Percentiles rank a stretch among this genome's conserved stretches.
These are phyloP conservation scores for Gonioctena quinquepunctata DNA, from an alignment of 1,140 invertebrate genomes.

Conservation along the genomic window DNA sequence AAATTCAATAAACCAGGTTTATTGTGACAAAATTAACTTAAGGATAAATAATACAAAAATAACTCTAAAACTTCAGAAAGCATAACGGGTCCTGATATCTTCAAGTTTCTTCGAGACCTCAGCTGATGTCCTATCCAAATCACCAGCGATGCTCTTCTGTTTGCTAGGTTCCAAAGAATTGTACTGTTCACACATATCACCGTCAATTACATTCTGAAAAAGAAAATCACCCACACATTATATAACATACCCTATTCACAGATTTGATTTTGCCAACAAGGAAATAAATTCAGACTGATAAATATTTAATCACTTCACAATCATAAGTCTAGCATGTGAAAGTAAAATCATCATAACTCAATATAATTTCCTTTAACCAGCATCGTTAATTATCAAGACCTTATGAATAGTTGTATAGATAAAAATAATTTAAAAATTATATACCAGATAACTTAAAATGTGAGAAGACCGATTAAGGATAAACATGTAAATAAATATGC, in stretches of 20 bases:
- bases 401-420: no score
- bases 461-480: no score
- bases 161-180: slow-evolving; percentile 92
- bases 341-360: slow-evolving; percentile 32
- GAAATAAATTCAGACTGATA: not conserved
- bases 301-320: slow-evolving; percentile 4
- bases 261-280: no score
- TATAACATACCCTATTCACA: no score
- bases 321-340: slow-evolving; percentile 52
- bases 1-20: not conserved
- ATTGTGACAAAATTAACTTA: not conserved
- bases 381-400: not conserved
- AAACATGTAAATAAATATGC: no score
- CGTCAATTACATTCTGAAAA: slow-evolving; percentile 93
- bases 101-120: slow-evolving; percentile 97
- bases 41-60: not conserved
- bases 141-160: slow-evolving; percentile 93
- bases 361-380: not conserved
- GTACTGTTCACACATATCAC: slow-evolving; percentile 98
- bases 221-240: no score
- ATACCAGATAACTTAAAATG: no score
- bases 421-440: no score
- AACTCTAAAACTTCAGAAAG: slow-evolving; percentile 71
- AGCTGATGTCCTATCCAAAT: slow-evolving; percentile 91
- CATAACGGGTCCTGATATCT: slow-evolving; percentile 91